These are phyloP conservation scores for Drosophila sp. DNA, from an alignment of 1,140 invertebrate species.

Conservation along the genomic window DNA sequence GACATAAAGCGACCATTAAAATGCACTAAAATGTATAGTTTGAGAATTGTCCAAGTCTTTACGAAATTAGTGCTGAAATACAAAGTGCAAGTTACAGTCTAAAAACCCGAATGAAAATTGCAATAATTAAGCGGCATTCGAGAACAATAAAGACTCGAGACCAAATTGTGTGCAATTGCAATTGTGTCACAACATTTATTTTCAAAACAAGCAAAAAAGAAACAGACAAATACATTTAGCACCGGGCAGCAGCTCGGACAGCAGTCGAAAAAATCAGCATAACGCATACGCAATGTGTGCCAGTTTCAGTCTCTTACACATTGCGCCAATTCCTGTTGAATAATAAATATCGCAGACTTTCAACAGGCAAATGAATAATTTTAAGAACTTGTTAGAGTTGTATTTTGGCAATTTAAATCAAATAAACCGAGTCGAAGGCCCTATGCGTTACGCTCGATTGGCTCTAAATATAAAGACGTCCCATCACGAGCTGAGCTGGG, in stretches of 20 bases:
- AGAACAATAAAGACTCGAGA: constrained; percentile 35
- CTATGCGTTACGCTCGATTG: constrained; percentile 69
- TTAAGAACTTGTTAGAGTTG: neutral
- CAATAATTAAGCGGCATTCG: constrained; percentile 50
- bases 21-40: constrained; percentile 52
- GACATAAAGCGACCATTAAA: constrained; percentile 47
- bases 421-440: constrained; percentile 26
- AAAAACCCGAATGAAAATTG: constrained; percentile 16
- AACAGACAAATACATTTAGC: constrained; percentile 27
- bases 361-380: constrained; percentile 5
- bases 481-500: constrained; percentile 16
- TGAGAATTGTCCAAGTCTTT: neutral
- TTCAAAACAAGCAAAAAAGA: constrained; percentile 63
- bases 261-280: constrained; percentile 30
- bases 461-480: constrained; percentile 63
- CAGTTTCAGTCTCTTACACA: constrained; percentile 30
- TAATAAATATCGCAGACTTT: neutral
- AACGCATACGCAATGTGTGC: constrained; percentile 70
- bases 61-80: neutral
- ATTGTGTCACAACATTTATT: constrained; percentile 77
- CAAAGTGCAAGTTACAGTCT: constrained; percentile 2
- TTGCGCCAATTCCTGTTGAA: constrained; percentile 8
- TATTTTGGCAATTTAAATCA: constrained; percentile 7
- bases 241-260: constrained; percentile 1
- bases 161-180: constrained; percentile 34